phyloP scores from a whole-genome alignment of 2,113 vertebrate species.

The Phalacrocorax aristotelis region DNA sequence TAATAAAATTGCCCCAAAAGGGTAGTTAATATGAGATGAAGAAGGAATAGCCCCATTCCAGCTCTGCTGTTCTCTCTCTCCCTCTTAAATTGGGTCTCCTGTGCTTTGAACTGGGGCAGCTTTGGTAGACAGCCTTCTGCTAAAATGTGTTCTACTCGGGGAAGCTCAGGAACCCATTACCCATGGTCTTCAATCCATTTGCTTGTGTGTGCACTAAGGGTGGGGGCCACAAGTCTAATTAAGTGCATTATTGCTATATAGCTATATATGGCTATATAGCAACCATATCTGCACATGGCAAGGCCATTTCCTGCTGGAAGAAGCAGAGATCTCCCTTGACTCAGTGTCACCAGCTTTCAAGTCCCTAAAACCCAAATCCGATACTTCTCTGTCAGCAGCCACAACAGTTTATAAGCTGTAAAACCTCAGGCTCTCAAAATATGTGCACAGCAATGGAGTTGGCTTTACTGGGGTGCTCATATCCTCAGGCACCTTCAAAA shows the following conservation, averaged over 20 bases:
- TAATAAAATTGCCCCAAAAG: neutral
- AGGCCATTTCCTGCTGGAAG: neutral
- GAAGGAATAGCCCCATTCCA: neutral
- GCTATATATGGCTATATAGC: too few relatives aligned
- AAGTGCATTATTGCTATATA: neutral
- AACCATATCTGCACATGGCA: neutral
- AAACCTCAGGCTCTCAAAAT: neutral
- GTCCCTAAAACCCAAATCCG: neutral
- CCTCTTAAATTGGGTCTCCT: neutral
- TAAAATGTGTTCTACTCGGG: neutral
- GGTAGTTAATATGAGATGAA: neutral
- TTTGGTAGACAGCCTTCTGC: neutral
- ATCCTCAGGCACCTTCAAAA: neutral
- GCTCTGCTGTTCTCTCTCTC: neutral
- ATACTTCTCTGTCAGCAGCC: neutral
- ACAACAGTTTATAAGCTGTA: neutral
- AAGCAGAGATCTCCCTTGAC: neutral
- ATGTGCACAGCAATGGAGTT: neutral
- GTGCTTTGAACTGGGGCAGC: neutral
- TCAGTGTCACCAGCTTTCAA: neutral
- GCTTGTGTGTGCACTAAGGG: too few relatives aligned
- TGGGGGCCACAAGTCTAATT: neutral
- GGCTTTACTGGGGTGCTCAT: neutral
- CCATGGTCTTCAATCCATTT: neutral
- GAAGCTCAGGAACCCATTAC: neutral